Percentiles rank a stretch among this genome's conserved stretches.
Conservation (phyloP, 2,113 vertebrate species). For the Atlantisia rogersi region DNA sequence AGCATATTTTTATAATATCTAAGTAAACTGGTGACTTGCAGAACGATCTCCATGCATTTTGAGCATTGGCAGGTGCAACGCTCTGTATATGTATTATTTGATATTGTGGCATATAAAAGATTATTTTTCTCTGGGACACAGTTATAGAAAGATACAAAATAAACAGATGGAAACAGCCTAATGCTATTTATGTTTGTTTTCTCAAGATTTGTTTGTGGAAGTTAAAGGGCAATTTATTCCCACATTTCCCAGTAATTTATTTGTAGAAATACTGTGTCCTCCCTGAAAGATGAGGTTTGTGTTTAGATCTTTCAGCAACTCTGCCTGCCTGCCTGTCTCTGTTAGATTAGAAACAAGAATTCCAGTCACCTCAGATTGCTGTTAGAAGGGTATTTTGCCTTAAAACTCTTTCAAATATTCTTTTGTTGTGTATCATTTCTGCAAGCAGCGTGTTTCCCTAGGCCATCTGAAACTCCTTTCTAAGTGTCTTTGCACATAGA, state of each 20-base stretch:
- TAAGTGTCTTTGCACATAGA: neutral
- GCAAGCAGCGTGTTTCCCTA: neutral
- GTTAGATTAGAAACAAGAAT: constrained; percentile 27
- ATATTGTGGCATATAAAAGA: neutral
- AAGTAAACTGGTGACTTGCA: neutral
- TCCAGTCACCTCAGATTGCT: neutral
- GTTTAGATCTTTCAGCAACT: neutral
- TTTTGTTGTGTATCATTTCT: neutral
- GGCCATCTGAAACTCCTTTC: constrained; percentile 12
- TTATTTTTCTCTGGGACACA: neutral
- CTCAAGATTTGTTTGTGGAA: neutral
- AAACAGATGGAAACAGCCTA: neutral
- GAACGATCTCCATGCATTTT: neutral
- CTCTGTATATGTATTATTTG: neutral
- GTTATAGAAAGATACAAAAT: neutral
- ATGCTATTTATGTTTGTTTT: neutral
- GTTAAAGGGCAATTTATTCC: neutral
- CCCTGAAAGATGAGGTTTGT: neutral
- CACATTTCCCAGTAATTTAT: neutral
- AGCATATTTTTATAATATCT: neutral
- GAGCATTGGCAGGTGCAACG: neutral
- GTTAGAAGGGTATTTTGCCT: neutral
- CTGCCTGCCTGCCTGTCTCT: neutral
- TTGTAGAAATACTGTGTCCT: neutral
- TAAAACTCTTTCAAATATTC: constrained; percentile 37